A percentile compares a stretch with the other conserved stretches of the same genome.
Evolutionary conservation across 2,113 vertebrate genomes (phyloP).

Genomic region (Hyperopisus bebe): DNA sequence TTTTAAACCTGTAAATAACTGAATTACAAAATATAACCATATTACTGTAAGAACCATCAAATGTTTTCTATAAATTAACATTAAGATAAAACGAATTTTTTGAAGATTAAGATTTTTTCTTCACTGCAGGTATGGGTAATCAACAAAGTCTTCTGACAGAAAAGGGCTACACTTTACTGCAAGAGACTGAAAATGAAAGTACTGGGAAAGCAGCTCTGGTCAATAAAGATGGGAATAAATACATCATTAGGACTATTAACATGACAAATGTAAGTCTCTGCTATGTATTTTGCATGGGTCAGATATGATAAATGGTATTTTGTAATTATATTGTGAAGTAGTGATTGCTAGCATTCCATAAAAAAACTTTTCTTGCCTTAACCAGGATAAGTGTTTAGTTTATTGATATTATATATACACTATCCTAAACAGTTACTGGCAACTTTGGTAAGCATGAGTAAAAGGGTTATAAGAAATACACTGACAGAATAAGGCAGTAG

Average conservation of each 20-base stretch:
- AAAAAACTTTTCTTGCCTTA: not conserved
- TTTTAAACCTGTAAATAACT: not conserved
- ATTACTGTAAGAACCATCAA: not conserved
- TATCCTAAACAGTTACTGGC: not conserved
- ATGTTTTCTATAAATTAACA: not conserved
- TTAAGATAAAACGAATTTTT: not conserved
- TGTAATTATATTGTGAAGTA: not conserved
- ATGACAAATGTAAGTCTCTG: not conserved
- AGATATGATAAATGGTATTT: not conserved
- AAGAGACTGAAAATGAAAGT: conserved; percentile 73
- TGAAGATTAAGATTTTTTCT: not conserved
- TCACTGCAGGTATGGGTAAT: conserved; percentile 6
- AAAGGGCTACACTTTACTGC: conserved; percentile 28
- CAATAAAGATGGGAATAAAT: conserved; percentile 65
- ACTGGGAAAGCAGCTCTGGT: conserved; percentile 74
- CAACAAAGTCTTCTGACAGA: not conserved
- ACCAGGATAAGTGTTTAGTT: not conserved
- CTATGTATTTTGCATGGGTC: not conserved
- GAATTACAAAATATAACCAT: not conserved
- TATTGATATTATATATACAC: not conserved
- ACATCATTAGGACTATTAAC: conserved; percentile 66
- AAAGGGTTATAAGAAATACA: not conserved
- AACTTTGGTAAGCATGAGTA: not conserved
- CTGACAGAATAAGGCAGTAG: not conserved
- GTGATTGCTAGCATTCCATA: not conserved